These are phyloP conservation scores for Orgyia antiqua DNA, from an alignment of 2,888 invertebrate species.

Conservation along the genomic window DNA sequence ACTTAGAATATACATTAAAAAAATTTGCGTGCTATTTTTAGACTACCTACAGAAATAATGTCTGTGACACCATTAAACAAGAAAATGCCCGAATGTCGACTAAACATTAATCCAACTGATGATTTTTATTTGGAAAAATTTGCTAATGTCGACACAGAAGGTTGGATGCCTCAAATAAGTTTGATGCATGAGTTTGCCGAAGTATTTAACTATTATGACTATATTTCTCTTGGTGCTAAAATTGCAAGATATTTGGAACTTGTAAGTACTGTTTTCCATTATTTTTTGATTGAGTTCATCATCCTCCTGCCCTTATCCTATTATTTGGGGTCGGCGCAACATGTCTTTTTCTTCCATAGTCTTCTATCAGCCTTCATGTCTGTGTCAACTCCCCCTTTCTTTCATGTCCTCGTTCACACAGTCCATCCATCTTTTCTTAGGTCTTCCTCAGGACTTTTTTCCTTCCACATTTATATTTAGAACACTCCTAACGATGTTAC, in stretches of 20 bases:
- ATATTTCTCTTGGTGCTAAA: slow-evolving; percentile 47
- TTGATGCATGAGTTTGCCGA: slow-evolving; percentile 57
- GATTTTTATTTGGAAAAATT: slow-evolving; percentile 54
- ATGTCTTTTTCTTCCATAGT: too few relatives aligned
- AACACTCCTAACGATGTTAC: too few relatives aligned
- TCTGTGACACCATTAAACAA: slow-evolving; percentile 34
- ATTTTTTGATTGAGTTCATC: too few relatives aligned
- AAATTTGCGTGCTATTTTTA: slow-evolving; percentile 26
- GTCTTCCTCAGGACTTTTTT: too few relatives aligned
- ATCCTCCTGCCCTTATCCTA: too few relatives aligned
- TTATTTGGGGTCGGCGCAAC: too few relatives aligned
- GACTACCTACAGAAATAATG: slow-evolving; percentile 43
- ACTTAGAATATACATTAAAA: too few relatives aligned
- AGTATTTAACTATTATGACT: slow-evolving; percentile 48
- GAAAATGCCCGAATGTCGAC: slow-evolving; percentile 51
- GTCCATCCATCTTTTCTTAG: too few relatives aligned
- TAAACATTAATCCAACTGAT: slow-evolving; percentile 28
- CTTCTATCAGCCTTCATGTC: too few relatives aligned
- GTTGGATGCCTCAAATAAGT: slow-evolving; percentile 48
- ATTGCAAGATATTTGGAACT: slow-evolving; percentile 55
- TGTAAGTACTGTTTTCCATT: slow-evolving; percentile 36
- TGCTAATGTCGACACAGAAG: slow-evolving; percentile 33
- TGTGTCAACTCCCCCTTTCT: too few relatives aligned
- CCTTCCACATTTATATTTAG: too few relatives aligned
- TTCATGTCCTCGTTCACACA: too few relatives aligned